These are phyloP conservation scores for Centrocercus urophasianus DNA, from an alignment of 2,113 vertebrate species.

Conservation along the genomic window DNA sequence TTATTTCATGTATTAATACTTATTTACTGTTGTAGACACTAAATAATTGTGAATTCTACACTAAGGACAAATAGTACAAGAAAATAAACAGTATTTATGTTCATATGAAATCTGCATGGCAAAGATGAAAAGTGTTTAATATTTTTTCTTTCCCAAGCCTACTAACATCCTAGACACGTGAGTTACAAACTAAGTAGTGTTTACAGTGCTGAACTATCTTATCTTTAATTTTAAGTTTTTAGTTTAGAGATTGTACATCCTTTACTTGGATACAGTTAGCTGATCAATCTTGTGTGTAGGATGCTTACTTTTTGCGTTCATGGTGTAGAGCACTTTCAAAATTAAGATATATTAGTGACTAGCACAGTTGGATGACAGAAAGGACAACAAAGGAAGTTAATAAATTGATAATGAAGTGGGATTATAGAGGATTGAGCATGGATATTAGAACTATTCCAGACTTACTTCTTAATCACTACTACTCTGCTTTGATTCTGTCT, in stretches of 20 bases:
- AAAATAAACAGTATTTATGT: not conserved
- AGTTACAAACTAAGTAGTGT: not conserved
- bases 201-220: not conserved
- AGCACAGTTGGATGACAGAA: slow-evolving; percentile 15
- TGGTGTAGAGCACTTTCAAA: not conserved
- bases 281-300: not conserved
- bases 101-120: not conserved
- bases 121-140: not conserved
- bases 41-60: slow-evolving; percentile 13
- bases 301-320: not conserved
- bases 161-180: not conserved
- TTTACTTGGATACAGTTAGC: not conserved
- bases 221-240: slow-evolving; percentile 1
- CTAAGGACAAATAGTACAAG: not conserved
- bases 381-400: slow-evolving; percentile 55
- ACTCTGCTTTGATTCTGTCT: slow-evolving; percentile 20
- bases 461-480: slow-evolving; percentile 36
- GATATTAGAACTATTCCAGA: slow-evolving; percentile 51
- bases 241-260: not conserved
- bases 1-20: not conserved
- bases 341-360: not conserved
- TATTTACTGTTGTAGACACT: not conserved
- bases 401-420: slow-evolving; percentile 58
- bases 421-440: slow-evolving; percentile 52
- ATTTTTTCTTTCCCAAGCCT: not conserved